A percentile compares a stretch with the other conserved stretches of the same genome.
phyloP scores from a whole-genome alignment of 2,888 invertebrate genomes.

The Temnothorax unifasciatus region DNA sequence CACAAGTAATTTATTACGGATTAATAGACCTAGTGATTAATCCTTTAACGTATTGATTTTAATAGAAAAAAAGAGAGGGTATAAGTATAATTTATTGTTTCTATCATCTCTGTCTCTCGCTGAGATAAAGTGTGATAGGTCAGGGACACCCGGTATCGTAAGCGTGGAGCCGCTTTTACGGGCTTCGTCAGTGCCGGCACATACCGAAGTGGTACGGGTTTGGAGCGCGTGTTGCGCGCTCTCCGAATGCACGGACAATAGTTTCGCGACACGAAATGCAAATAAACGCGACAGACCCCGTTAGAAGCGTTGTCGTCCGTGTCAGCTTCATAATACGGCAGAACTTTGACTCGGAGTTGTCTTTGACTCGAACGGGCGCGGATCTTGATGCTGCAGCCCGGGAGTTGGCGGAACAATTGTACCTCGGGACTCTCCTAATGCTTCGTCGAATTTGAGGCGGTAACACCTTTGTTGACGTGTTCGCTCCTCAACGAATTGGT shows the following conservation, averaged over 20 bases:
- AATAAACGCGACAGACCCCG: constrained; percentile 63
- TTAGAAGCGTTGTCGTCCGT: constrained; percentile 65
- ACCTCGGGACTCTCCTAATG: constrained; percentile 46
- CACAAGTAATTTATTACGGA: background rate
- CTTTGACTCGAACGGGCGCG: constrained; percentile 69
- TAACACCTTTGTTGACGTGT: constrained; percentile 60
- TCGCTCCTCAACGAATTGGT: constrained; percentile 53
- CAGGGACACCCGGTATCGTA: constrained; percentile 12
- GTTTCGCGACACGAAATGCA: constrained; percentile 67
- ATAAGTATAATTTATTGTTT: background rate
- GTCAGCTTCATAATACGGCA: constrained; percentile 74
- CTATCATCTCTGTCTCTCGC: background rate
- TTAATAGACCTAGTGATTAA: no score
- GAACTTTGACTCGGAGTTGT: constrained; percentile 64
- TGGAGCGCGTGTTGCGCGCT: constrained; percentile 38
- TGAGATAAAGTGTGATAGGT: constrained; percentile 6
- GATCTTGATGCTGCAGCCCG: constrained; percentile 62
- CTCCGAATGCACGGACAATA: constrained; percentile 64
- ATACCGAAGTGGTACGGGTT: constrained; percentile 38
- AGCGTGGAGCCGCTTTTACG: constrained; percentile 10
- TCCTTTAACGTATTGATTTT: background rate
- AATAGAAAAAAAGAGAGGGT: background rate
- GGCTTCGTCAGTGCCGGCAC: background rate
- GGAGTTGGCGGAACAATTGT: constrained; percentile 60
- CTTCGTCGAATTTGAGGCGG: constrained; percentile 37